These are phyloP conservation scores for Venturia canescens DNA, from an alignment of 1,140 invertebrate genomes.

Conservation along the genomic window DNA sequence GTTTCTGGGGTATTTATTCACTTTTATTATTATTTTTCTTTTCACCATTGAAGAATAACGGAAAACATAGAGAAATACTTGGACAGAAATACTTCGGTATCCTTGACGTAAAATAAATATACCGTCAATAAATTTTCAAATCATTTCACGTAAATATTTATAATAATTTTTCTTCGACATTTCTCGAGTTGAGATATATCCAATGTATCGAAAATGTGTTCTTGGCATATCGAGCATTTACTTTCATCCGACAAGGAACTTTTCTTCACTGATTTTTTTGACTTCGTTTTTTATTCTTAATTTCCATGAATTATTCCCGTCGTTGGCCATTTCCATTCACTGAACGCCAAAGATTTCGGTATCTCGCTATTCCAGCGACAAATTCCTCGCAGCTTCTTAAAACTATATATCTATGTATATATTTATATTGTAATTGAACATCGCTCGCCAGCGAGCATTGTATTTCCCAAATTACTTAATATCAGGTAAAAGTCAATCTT, in stretches of 20 bases:
- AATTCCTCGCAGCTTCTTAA: constrained; percentile 26
- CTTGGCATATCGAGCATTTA: no score
- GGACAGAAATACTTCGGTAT: no score
- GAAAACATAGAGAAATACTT: no score
- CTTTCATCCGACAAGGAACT: no score
- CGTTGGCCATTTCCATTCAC: constrained; percentile 5
- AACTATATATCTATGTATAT: constrained; percentile 25
- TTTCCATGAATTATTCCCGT: neutral
- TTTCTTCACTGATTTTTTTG: neutral
- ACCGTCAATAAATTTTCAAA: neutral
- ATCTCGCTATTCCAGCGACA: constrained; percentile 17
- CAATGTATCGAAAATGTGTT: no score
- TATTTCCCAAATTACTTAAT: constrained; percentile 47
- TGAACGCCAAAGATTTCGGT: constrained; percentile 35
- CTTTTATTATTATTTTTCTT: constrained; percentile 37
- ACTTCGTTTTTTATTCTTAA: constrained; percentile 21
- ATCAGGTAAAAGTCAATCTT: constrained; percentile 33
- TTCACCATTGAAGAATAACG: constrained; percentile 25
- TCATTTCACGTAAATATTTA: no score
- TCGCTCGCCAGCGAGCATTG: constrained; percentile 54
- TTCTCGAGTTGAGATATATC: no score
- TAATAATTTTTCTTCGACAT: no score
- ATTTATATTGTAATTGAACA: constrained; percentile 43
- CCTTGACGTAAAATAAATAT: no score
- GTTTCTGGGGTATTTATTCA: constrained; percentile 12